These are phyloP conservation scores for Mythimna albipuncta DNA, from an alignment of 2,888 invertebrate genomes.

Conservation along the genomic window DNA sequence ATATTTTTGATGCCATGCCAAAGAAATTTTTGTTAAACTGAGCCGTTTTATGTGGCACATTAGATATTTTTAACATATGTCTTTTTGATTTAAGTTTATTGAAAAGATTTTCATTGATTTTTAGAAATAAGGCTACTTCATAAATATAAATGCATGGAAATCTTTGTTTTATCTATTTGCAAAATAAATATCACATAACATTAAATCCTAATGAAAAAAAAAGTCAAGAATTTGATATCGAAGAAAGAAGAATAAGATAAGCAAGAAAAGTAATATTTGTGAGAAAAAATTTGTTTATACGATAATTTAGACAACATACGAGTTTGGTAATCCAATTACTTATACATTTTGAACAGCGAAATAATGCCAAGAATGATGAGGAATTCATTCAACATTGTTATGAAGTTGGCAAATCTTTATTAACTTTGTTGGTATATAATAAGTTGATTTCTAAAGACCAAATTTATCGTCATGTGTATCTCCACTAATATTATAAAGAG, in stretches of 20 bases:
- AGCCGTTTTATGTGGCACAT: too few species aligned
- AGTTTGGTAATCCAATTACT: constrained; percentile 18
- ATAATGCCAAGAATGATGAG: neutral
- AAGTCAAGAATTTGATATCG: neutral
- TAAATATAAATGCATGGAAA: too few species aligned
- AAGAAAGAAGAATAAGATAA: neutral
- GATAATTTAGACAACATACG: neutral
- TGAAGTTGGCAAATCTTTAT: neutral
- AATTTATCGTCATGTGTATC: too few species aligned
- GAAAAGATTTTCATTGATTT: too few species aligned
- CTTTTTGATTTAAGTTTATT: too few species aligned
- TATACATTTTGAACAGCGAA: constrained; percentile 1
- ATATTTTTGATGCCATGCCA: too few species aligned
- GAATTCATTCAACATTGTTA: constrained; percentile 4
- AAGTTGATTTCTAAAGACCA: neutral
- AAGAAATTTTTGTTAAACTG: too few species aligned
- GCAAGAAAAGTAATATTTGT: neutral
- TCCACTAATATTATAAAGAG: too few species aligned
- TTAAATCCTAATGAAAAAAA: constrained; percentile 1
- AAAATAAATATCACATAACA: too few species aligned
- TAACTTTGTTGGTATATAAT: neutral
- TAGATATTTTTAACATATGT: too few species aligned
- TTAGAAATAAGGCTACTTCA: too few species aligned
- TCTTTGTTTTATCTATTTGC: too few species aligned
- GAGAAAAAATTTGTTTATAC: neutral